phyloP scores from a whole-genome alignment of 2,888 invertebrate species.

The Abrostola tripartita region DNA sequence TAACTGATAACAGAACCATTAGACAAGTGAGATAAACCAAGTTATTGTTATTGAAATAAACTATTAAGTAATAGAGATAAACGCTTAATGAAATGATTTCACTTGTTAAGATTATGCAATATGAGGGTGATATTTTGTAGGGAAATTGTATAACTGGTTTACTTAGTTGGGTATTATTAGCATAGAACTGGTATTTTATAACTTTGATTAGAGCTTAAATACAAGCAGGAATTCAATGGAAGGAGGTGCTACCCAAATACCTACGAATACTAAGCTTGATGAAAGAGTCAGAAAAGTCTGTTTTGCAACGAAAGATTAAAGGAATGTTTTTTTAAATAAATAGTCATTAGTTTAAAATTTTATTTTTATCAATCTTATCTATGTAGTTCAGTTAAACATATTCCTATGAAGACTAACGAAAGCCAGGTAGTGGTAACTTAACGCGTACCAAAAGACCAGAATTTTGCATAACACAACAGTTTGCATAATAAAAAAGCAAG shows the following conservation, averaged over 20 bases:
- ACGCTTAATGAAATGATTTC: conserved; percentile 46
- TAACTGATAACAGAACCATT: conserved; percentile 72
- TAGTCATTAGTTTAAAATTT: no score
- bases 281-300: no score
- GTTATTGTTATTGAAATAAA: conserved; percentile 59
- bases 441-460: conserved; percentile 11
- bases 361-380: no score
- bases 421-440: background rate
- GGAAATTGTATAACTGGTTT: conserved; percentile 1
- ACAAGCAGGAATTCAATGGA: no score
- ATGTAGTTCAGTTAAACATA: no score
- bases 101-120: conserved; percentile 25
- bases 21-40: conserved; percentile 62
- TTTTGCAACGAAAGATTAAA: no score
- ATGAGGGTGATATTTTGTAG: conserved; percentile 33
- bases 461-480: conserved; percentile 30
- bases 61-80: conserved; percentile 47
- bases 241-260: no score
- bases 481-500: background rate
- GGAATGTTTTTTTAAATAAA: no score
- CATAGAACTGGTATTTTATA: no score
- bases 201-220: no score
- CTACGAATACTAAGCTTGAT: no score
- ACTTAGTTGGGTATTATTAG: background rate
- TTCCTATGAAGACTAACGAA: background rate